Evolutionary conservation across 2,113 vertebrate genomes (phyloP), one percentile per base, ranked within the genome.

Genomic region (Ciconia maguari): DNA sequence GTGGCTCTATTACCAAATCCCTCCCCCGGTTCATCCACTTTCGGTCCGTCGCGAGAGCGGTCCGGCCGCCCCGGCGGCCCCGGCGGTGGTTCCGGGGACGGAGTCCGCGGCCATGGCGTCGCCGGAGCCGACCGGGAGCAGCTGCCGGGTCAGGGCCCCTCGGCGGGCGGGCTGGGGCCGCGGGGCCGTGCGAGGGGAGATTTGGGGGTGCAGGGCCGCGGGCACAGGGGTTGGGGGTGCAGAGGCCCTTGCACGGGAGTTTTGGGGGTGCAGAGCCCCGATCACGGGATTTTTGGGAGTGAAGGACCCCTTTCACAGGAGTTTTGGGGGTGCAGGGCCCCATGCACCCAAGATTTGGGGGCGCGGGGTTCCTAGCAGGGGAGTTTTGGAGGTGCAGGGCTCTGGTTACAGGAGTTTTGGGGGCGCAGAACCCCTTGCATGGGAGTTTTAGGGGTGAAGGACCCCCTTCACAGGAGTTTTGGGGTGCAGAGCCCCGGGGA

Each of bases 1-100:
- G 38, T 44, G 2, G 82, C 4, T 5, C 69, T 0, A 20, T 6
- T 2, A 2, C 21, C 2, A 54, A 84, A 54, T 21, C 41, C 26
- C 6, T 46, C 65, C 83, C 51, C 27, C 8, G 2, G 30, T 22
- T 24, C 13, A 36, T 5, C 36, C 29, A 6, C 2, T 27, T 49
- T 61, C 61, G 61, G 83, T 76, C 42, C 70, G 11, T 2, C 7
- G 0, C 5, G 6, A 11, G 4, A 11, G 36, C 16, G 60, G 41
- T 34, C 60, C 49, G 49, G 12, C 16, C 49, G 16, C 34, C 42
- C 34, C 51, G 10, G 60, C 7, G 51, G 32, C 61, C 61, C 15
- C 61, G 1, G 2, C 9, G 27, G 42, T 10, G 5, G 83, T 76
- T 76, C 71, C 71, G 72, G 51, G 44, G 2, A 2, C 72, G 4